Percentiles rank a stretch among this genome's conserved stretches.
Conservation (phyloP, 2,113 vertebrate genomes). For the Neolamprologus caudopunctatus region DNA sequence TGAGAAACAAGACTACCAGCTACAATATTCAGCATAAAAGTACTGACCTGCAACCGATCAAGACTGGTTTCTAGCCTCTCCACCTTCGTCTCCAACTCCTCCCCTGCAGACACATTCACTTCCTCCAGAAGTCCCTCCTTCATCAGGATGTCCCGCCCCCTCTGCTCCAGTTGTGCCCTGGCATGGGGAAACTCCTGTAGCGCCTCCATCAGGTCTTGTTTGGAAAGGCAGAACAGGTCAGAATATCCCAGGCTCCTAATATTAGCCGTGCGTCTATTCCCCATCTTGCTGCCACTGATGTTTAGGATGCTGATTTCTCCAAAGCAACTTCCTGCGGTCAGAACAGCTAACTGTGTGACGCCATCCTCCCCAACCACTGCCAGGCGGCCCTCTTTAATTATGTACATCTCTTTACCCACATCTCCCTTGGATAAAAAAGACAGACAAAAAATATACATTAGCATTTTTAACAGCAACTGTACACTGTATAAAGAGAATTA, state of each 20-base stretch:
- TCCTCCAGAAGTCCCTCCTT: conserved; percentile 96
- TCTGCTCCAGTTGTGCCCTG: conserved; percentile 86
- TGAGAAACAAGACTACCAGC: background rate
- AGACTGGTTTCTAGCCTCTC: conserved; percentile 79
- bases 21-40: background rate
- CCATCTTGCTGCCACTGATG: conserved; percentile 96
- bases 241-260: conserved; percentile 94
- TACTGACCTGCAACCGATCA: conserved; percentile 75
- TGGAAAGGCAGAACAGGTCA: conserved; percentile 93
- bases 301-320: conserved; percentile 97
- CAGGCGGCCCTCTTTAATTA: conserved; percentile 92
- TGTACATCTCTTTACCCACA: conserved; percentile 97
- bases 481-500: background rate
- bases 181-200: conserved; percentile 92
- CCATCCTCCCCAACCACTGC: conserved; percentile 92
- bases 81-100: conserved; percentile 80
- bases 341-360: conserved; percentile 79
- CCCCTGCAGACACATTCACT: conserved; percentile 65
- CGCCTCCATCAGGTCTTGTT: conserved; percentile 92
- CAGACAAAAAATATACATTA: background rate
- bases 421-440: conserved; percentile 69
- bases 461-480: background rate
- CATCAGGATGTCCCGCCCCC: conserved; percentile 86
- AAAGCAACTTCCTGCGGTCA: conserved; percentile 90
- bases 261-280: conserved; percentile 90